A percentile compares a stretch with the other conserved stretches of the same genome.
phyloP scores from a whole-genome alignment of 2,113 vertebrate species.

The Phalacrocorax pelagicus region DNA sequence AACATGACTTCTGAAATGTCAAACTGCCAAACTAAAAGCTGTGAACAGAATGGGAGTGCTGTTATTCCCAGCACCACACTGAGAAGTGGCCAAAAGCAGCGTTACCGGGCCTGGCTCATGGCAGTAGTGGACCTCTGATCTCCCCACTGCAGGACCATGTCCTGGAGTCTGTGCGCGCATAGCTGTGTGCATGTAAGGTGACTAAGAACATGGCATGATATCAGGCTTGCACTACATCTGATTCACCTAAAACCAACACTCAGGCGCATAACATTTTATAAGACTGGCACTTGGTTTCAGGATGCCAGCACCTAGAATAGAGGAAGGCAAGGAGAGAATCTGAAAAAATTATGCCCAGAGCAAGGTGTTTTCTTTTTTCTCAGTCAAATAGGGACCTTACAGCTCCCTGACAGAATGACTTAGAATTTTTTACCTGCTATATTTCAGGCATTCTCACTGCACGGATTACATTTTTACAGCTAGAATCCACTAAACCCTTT shows the following conservation, averaged over 20 bases:
- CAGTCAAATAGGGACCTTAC: background rate
- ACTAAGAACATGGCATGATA: background rate
- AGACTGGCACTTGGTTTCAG: background rate
- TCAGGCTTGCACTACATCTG: background rate
- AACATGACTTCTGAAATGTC: background rate
- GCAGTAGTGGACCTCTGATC: background rate
- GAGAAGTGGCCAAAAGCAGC: background rate
- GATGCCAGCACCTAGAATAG: background rate
- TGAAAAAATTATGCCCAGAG: background rate
- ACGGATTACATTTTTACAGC: background rate
- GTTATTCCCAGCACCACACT: background rate
- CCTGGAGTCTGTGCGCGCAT: background rate
- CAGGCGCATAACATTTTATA: background rate
- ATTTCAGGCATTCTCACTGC: background rate
- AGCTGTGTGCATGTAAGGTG: background rate
- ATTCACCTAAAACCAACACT: background rate
- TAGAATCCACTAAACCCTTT: background rate
- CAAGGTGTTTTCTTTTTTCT: background rate
- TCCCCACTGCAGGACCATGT: background rate
- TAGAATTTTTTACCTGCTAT: background rate
- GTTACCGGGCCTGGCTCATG: rapidly evolving
- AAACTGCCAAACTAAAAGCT: background rate
- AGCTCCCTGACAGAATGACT: background rate
- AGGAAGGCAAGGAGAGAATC: background rate
- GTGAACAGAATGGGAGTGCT: background rate